These are phyloP conservation scores for Sylvia atricapilla DNA, from an alignment of 2,113 vertebrate species.

Conservation along the genomic window DNA sequence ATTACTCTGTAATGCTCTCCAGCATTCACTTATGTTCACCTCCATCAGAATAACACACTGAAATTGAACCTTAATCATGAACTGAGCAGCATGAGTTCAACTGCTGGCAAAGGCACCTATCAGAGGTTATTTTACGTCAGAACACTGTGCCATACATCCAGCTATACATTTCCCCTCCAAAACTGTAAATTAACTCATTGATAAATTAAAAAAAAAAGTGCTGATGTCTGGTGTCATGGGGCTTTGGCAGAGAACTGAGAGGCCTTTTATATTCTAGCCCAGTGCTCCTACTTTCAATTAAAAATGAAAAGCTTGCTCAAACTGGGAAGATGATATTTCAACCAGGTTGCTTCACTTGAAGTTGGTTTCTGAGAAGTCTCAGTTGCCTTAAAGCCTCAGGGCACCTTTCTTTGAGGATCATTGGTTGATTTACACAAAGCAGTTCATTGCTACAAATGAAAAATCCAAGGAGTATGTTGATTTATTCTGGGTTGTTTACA, in stretches of 20 bases:
- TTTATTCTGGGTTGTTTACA: constrained; percentile 41
- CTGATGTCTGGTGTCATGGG: neutral
- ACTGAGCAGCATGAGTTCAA: neutral
- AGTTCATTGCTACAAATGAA: constrained; percentile 46
- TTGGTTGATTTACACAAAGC: constrained; percentile 46
- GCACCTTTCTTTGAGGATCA: constrained; percentile 52
- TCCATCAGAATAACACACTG: neutral
- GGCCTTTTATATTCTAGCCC: neutral
- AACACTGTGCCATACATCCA: neutral
- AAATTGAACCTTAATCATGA: neutral
- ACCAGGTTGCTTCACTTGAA: constrained; percentile 38
- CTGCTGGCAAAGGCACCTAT: neutral
- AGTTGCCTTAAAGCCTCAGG: constrained; percentile 36
- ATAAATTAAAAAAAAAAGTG: neutral
- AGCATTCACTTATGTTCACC: neutral
- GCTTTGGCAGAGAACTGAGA: neutral
- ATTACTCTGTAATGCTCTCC: neutral
- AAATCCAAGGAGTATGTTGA: constrained; percentile 23
- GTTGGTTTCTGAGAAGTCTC: constrained; percentile 21
- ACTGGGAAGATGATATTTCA: constrained; percentile 27
- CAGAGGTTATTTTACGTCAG: neutral
- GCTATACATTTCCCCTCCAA: neutral
- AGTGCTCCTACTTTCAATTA: constrained; percentile 42
- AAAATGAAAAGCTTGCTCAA: constrained; percentile 41
- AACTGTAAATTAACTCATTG: constrained; percentile 27